Evolutionary conservation across 2,797 vertebrate genomes (phyloP).

Genomic region (Borostomias antarcticus): DNA sequence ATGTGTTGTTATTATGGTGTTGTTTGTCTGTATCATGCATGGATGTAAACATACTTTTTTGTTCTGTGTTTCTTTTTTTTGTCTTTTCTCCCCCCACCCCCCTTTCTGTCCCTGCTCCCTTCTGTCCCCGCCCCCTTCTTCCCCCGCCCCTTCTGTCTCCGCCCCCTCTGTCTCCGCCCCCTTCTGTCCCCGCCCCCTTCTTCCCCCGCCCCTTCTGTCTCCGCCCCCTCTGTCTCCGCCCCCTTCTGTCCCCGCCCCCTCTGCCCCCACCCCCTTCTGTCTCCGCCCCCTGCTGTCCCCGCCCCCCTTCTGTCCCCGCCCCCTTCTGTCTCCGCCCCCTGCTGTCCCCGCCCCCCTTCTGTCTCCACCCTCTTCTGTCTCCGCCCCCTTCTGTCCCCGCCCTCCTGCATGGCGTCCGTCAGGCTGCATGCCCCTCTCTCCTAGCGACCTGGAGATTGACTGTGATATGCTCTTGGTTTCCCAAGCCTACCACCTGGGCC

Average conservation of each 20-base stretch:
- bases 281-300: constrained; percentile 9
- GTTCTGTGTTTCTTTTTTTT: constrained; percentile 59
- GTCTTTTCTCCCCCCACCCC: constrained; percentile 11
- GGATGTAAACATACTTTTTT: constrained; percentile 67
- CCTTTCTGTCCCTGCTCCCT: constrained; percentile 49
- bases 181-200: constrained; percentile 52
- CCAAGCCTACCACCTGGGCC: constrained; percentile 99
- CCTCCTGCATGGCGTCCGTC: constrained; percentile 85
- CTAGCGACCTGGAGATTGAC: constrained; percentile 83
- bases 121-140: constrained; percentile 43
- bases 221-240: constrained; percentile 43
- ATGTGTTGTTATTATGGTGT: constrained; percentile 37
- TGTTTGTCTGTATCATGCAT: constrained; percentile 63
- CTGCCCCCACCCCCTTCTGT: constrained; percentile 9
- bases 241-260: constrained; percentile 66
- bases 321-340: constrained; percentile 30
- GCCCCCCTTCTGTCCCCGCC: constrained; percentile 37
- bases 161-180: constrained; percentile 61
- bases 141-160: constrained; percentile 51
- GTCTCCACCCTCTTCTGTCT: constrained; percentile 46
- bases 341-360: constrained; percentile 50
- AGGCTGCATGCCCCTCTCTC: constrained; percentile 77
- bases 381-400: constrained; percentile 54
- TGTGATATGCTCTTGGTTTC: constrained; percentile 98
- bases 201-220: constrained; percentile 57